phyloP scores from a whole-genome alignment of 2,888 invertebrate species.

The Pristionchus maxplancki region DNA sequence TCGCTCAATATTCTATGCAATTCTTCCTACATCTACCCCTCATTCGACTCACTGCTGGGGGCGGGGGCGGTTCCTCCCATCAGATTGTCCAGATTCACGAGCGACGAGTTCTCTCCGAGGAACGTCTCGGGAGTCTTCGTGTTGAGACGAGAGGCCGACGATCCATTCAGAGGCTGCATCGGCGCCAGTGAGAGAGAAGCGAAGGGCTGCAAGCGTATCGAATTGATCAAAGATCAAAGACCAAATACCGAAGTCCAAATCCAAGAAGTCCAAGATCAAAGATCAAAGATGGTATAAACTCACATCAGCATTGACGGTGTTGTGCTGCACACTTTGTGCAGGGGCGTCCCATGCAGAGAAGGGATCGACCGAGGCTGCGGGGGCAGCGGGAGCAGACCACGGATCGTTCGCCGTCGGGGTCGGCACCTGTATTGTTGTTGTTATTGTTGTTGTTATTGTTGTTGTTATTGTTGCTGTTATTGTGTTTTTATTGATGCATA shows the following conservation, averaged over 20 bases:
- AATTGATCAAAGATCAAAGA: not conserved
- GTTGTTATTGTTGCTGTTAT: not conserved
- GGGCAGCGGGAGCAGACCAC: constrained; percentile 78
- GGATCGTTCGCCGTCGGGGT: constrained; percentile 75
- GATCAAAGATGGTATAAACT: not conserved
- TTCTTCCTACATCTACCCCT: not conserved
- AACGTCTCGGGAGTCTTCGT: constrained; percentile 93
- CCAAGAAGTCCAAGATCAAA: not conserved
- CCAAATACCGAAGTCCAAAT: no score
- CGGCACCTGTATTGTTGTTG: not conserved
- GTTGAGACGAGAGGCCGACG: constrained; percentile 8
- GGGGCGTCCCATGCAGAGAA: constrained; percentile 66
- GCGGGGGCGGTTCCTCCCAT: constrained; percentile 82
- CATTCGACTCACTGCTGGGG: not conserved
- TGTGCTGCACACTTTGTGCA: constrained; percentile 54
- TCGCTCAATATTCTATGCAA: no score
- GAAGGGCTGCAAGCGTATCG: constrained; percentile 26
- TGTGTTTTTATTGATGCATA: no score
- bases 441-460: not conserved
- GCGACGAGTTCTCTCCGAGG: constrained; percentile 94
- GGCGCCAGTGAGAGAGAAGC: constrained; percentile 46
- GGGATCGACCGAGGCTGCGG: constrained; percentile 59
- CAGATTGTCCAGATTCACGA: constrained; percentile 97
- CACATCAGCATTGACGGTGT: constrained; percentile 3
- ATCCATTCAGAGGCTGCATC: constrained; percentile 37